phyloP scores from a whole-genome alignment of 2,888 invertebrate genomes.

The Minunthozetes semirufus region DNA sequence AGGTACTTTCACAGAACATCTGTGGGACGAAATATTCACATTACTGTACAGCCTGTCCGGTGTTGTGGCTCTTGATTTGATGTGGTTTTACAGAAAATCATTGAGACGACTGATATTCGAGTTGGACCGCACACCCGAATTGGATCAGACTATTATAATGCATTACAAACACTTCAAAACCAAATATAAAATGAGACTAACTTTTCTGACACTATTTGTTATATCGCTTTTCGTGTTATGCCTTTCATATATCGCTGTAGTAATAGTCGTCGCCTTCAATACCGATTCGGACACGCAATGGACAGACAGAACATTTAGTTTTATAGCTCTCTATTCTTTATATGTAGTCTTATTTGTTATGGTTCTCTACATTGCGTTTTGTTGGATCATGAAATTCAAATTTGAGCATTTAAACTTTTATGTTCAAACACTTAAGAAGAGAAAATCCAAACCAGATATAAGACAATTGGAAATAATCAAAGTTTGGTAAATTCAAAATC shows the following conservation, averaged over 20 bases:
- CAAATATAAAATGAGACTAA: constrained; percentile 19
- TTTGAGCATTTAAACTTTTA: constrained; percentile 32
- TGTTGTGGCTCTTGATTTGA: constrained; percentile 31
- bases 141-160: constrained; percentile 18
- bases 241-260: constrained; percentile 23
- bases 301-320: constrained; percentile 10
- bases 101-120: constrained; percentile 10
- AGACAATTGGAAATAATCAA: constrained; percentile 35
- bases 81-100: constrained; percentile 28
- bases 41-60: constrained; percentile 29
- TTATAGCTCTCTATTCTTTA: constrained; percentile 30
- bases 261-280: constrained; percentile 19
- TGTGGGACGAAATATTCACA: constrained; percentile 27
- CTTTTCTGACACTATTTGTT: constrained; percentile 17
- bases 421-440: constrained; percentile 26
- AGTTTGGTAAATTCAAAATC: constrained; percentile 22
- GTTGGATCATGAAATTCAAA: constrained; percentile 32
- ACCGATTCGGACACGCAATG: background rate
- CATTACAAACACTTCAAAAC: constrained; percentile 27
- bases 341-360: constrained; percentile 29
- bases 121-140: background rate
- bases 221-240: constrained; percentile 18
- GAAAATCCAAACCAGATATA: constrained; percentile 21
- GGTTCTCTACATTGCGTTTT: constrained; percentile 16
- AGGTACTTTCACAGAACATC: constrained; percentile 3